Evolutionary conservation across 2,797 vertebrate species (phyloP).

Genomic region (Poliocrania exsul): DNA sequence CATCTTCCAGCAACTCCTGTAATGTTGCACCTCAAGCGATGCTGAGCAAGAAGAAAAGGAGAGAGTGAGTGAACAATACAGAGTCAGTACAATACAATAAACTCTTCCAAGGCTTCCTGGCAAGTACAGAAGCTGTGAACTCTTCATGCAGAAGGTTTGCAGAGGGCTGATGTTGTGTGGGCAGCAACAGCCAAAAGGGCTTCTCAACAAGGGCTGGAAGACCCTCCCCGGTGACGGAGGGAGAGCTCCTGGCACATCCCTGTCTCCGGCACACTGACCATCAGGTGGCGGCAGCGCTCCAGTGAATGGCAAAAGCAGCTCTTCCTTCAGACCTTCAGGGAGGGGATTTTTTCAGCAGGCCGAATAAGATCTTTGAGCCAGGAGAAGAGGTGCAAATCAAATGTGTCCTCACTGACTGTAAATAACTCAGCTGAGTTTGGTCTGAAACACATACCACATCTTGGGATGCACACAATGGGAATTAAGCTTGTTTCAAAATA

Average conservation of each 20-base stretch:
- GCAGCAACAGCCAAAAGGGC: not conserved
- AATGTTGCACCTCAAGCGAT: not conserved
- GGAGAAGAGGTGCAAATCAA: not conserved
- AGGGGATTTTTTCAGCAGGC: not conserved
- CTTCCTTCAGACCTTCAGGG: not conserved
- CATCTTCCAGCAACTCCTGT: not conserved
- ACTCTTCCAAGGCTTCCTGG: not conserved
- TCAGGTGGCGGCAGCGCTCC: constrained; percentile 48
- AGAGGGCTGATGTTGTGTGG: not conserved
- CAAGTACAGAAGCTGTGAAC: not conserved
- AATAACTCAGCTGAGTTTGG: not conserved
- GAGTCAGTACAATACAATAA: not conserved
- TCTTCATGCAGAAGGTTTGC: not conserved
- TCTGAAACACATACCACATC: not conserved
- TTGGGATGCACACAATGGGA: not conserved
- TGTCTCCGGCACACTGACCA: not conserved
- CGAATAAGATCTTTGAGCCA: not conserved
- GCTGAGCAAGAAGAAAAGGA: not conserved
- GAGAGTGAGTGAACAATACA: not conserved
- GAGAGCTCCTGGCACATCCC: not conserved
- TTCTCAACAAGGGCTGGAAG: not conserved
- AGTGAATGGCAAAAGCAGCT: not conserved
- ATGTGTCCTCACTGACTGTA: not conserved
- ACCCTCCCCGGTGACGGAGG: not conserved
- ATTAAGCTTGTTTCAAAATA: not conserved